Conservation (phyloP, 2,113 vertebrate genomes). For the Engraulis encrasicolus region DNA sequence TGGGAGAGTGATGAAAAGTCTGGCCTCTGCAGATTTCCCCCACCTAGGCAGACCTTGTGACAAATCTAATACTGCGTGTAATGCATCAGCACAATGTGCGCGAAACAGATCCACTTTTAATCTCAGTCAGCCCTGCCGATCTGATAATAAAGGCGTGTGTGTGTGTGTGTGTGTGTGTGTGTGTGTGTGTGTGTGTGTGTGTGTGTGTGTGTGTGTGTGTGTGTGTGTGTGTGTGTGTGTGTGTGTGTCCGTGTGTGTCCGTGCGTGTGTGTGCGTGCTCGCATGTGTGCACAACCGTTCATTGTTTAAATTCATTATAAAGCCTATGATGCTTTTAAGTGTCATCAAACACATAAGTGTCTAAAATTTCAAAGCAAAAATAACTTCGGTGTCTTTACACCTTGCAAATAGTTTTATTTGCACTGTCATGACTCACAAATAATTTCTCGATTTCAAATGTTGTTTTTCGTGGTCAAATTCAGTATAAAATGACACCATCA, state of each 20-base stretch:
- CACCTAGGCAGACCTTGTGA: constrained; percentile 42
- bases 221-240: neutral
- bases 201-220: neutral
- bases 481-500: too few relatives aligned
- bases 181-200: neutral
- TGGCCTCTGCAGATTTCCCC: constrained; percentile 47
- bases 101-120: constrained; percentile 50
- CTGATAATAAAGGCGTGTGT: constrained; percentile 1
- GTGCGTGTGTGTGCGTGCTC: neutral
- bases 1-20: constrained; percentile 45
- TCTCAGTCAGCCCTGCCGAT: constrained; percentile 27
- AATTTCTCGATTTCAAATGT: too few relatives aligned
- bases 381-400: too few relatives aligned
- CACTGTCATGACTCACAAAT: too few relatives aligned
- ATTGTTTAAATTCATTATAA: neutral
- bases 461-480: too few relatives aligned
- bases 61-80: constrained; percentile 42
- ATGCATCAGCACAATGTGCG: constrained; percentile 44
- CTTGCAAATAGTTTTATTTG: too few relatives aligned
- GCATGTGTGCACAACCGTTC: neutral
- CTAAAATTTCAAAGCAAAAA: too few relatives aligned
- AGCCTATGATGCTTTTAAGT: too few relatives aligned
- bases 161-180: constrained; percentile 12
- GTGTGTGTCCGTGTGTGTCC: neutral
- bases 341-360: too few relatives aligned